phyloP scores from a whole-genome alignment of 1,140 invertebrate genomes.

The Calliphora vicina region DNA sequence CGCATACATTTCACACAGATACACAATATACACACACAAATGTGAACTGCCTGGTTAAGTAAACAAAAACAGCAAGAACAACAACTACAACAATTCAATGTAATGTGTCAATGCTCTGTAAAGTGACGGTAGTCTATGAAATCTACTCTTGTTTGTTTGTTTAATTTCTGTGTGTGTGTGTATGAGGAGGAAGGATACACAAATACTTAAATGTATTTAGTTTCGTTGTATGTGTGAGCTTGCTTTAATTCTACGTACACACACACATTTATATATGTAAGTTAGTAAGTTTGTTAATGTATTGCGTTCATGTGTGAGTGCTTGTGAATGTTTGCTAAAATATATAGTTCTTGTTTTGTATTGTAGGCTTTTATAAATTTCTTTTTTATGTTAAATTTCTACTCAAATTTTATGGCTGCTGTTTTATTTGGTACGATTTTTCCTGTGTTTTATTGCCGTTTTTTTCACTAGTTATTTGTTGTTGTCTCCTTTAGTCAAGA shows the following conservation, averaged over 20 bases:
- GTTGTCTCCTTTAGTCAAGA: not conserved
- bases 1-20: not conserved
- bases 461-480: not conserved
- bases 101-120: slow-evolving; percentile 31
- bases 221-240: not conserved
- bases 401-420: not conserved
- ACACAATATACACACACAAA: not conserved
- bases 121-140: slow-evolving; percentile 6
- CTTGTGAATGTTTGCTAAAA: too few relatives aligned
- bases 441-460: not conserved
- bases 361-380: not conserved
- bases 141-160: not conserved
- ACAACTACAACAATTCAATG: slow-evolving; percentile 24
- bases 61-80: not conserved
- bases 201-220: not conserved
- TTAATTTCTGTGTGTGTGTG: not conserved
- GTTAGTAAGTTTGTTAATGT: not conserved
- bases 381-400: not conserved
- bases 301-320: too few relatives aligned
- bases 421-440: not conserved
- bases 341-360: not conserved
- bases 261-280: not conserved
- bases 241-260: too few relatives aligned
- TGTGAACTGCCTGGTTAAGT: not conserved
- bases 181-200: not conserved